Percentiles rank a stretch among this genome's conserved stretches.
phyloP scores from a whole-genome alignment of 2,888 invertebrate genomes.

The Hedychridium roseum region DNA sequence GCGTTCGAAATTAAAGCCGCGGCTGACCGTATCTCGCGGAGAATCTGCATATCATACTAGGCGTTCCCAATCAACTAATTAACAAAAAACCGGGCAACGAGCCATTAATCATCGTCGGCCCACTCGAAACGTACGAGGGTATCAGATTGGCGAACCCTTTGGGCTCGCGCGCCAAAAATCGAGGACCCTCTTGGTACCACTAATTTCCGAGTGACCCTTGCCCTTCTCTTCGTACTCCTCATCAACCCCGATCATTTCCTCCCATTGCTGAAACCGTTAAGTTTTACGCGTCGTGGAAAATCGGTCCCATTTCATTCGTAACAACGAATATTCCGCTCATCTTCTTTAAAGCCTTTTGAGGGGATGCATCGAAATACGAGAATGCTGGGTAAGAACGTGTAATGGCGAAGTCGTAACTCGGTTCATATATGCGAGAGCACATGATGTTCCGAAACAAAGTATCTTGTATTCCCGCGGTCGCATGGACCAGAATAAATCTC shows the following conservation, averaged over 20 bases:
- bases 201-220: conserved; percentile 47
- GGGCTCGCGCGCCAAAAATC: conserved; percentile 37
- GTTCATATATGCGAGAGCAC: conserved; percentile 35
- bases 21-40: conserved; percentile 47
- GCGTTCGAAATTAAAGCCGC: conserved; percentile 47
- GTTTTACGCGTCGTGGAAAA: too few species aligned
- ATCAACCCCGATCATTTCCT: background rate
- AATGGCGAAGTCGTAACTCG: too few species aligned
- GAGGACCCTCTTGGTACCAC: conserved; percentile 38
- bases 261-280: background rate
- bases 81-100: conserved; percentile 57
- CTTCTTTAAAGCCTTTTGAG: too few species aligned
- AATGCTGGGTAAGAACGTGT: too few species aligned
- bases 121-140: conserved; percentile 42
- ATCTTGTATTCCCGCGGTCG: conserved; percentile 38
- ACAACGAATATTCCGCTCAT: too few species aligned
- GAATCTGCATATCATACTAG: conserved; percentile 63
- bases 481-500: conserved; percentile 54
- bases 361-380: too few species aligned
- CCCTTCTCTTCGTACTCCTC: background rate
- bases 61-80: conserved; percentile 62
- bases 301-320: too few species aligned
- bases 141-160: conserved; percentile 61
- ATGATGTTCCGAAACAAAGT: conserved; percentile 38
- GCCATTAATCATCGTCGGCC: conserved; percentile 58